Evolutionary conservation across 2,888 invertebrate genomes (phyloP).

Genomic region (Dynastes tityus): DNA sequence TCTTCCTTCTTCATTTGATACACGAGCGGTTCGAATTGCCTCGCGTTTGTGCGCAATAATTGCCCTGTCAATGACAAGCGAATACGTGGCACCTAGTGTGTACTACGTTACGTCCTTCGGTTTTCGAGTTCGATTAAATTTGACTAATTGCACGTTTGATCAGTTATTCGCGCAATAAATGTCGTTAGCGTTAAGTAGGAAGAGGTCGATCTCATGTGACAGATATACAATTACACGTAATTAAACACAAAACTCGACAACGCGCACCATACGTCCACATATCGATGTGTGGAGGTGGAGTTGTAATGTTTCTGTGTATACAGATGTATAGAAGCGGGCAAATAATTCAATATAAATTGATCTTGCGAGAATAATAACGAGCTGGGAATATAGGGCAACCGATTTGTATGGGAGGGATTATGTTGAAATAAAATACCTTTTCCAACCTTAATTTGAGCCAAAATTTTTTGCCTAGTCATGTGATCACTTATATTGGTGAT

Average conservation of each 20-base stretch:
- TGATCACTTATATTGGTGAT: too few species aligned
- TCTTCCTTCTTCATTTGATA: neutral
- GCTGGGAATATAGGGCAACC: neutral
- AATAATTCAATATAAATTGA: neutral
- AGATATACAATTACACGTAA: slow-evolving; percentile 29
- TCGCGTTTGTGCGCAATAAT: slow-evolving; percentile 39
- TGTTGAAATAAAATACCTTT: too few species aligned
- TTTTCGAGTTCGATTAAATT: slow-evolving; percentile 26
- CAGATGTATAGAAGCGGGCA: too few species aligned
- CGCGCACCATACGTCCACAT: neutral
- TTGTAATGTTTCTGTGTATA: neutral
- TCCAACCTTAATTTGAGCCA: too few species aligned
- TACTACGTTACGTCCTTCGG: too few species aligned
- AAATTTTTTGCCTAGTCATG: too few species aligned
- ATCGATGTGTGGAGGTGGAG: neutral
- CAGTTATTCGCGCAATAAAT: slow-evolving; percentile 42
- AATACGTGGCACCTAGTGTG: slow-evolving; percentile 3
- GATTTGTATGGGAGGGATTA: too few species aligned
- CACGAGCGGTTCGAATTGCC: slow-evolving; percentile 16
- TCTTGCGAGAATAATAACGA: neutral
- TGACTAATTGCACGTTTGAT: slow-evolving; percentile 41
- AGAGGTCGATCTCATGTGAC: slow-evolving; percentile 23
- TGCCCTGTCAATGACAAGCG: slow-evolving; percentile 36
- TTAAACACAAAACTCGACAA: slow-evolving; percentile 12
- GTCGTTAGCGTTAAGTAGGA: slow-evolving; percentile 31